A percentile compares a stretch with the other conserved stretches of the same genome.
Evolutionary conservation across 2,797 vertebrate species (phyloP).

Genomic region (Australoheros facetus): DNA sequence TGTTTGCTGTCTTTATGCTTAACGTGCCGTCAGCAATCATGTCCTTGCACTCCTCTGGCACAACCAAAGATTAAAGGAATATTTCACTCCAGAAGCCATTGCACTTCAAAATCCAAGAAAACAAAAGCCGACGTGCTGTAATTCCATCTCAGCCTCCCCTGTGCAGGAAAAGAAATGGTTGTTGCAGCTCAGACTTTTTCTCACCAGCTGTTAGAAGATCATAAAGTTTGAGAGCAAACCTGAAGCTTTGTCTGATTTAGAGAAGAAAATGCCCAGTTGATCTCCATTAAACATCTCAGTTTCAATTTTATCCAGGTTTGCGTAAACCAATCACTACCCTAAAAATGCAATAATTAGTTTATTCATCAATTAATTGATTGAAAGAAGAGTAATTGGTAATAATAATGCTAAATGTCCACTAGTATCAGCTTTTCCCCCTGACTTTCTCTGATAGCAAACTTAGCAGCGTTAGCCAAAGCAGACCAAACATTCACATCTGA

Average conservation of each 20-base stretch:
- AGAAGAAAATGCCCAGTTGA: neutral
- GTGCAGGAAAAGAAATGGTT: neutral
- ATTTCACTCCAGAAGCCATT: neutral
- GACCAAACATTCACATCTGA: neutral
- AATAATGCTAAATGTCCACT: rapidly evolving
- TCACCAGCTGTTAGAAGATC: neutral
- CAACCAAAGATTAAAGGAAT: conserved; percentile 37
- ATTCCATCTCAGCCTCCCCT: neutral
- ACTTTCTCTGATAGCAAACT: neutral
- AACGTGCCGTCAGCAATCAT: conserved; percentile 30
- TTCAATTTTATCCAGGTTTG: neutral
- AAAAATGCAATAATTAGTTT: no score
- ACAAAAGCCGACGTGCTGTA: neutral
- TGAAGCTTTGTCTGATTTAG: neutral
- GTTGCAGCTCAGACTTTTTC: neutral
- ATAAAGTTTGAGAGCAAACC: neutral
- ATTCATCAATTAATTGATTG: no score
- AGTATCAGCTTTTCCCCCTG: rapidly evolving
- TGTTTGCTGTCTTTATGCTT: conserved; percentile 43
- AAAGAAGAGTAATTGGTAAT: neutral
- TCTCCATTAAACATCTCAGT: neutral
- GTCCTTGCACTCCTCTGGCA: conserved; percentile 18
- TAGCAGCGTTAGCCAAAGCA: neutral
- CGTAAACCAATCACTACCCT: no score
- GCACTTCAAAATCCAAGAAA: neutral